Base-by-base conservation (phyloP, 2,113 vertebrate species). In the Astatotilapia flaviijosephi region DNA sequence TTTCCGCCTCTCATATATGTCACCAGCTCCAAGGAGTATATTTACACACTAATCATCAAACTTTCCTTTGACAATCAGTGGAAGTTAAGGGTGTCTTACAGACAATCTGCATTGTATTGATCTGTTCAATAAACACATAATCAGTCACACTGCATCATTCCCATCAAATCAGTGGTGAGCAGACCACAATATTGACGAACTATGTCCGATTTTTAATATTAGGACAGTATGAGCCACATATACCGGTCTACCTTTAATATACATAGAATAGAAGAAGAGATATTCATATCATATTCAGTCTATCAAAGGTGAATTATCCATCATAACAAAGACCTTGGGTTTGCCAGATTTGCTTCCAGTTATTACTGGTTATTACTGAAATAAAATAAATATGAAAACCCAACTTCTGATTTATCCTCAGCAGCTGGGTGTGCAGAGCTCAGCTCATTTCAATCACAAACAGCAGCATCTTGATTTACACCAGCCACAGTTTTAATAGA, bases 391-490 rank as follows among this genome's bases (percentile, higher is more conserved):
- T 89, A 92, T 83, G 86, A 92, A 93, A 93, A 89, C 58, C 82
- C 86, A 70, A 47, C 7, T 15, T 92, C 95, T 98, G 98, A 99
- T 98, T 99, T 98, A 99, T 98, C 95, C 90, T 93, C 94, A 92
- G 93, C 95, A 95, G 92, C 96, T 95, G 90, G 93, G 95, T 96
- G 96, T 96, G 96, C 96, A 91, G 94, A 95, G 96, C 96, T 98
- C 98, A 98, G 97, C 97, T 98, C 97, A 98, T 99, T 98, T 98
- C 98, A 98, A 98, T 98, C 98, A 98, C 97, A 97, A 97, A 97
- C 97, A 97, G 97, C 98, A 98, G 97, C 82, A 94, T 95, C 94
- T 96, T 99, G 98, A 99, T 99, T 99, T 99, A 99, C 91, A 97
- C 97, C 97, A 97, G 97, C 97, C 97, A 97, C 97, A 97, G 97